Evolutionary conservation across 2,888 invertebrate genomes (phyloP), one percentile per base, ranked within the genome.

Genomic region (Pasiphila rectangulata): DNA sequence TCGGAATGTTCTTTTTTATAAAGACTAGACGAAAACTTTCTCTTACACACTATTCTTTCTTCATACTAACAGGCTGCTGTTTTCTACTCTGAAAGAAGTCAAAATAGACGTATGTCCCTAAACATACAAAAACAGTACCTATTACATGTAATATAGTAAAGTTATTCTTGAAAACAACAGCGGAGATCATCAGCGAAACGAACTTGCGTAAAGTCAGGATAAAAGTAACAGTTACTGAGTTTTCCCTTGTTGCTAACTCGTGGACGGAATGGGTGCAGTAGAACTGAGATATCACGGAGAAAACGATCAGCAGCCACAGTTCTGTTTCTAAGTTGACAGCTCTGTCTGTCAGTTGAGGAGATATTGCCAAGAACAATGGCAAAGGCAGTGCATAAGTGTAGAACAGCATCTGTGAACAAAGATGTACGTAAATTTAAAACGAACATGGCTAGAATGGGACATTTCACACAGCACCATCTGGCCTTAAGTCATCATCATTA

Each of bases 161-260:
- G 66, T 73, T 83, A 64, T 78, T 87, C 64, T 86, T 86, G 76
- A 88, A 88, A 58, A 84, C 66, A 64, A 86, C 2, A 0, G 83
- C 72, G 0, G 88, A 87, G 58, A 87, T 68, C 34, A 87, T 34
- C 1, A 88, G 56, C 3, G 87, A 87, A 0, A 78, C 50, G 61
- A 88, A 88, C 45, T 83, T 87, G 46, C 87, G 76, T 48, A 88
- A 37, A 23, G 88, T 87, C 23, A 88, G 49, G 57, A 88, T 80
- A 57, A 86, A 84, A 9, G 85, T 81, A 0, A 87, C 82, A 0
- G 86, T 87, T 0, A 83, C 83, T 0, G 85, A 75, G 1, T 75
- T 76, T 54, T 87, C 84, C 48, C 67, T 81, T 1, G 87, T 80
- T 0, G 85, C 86, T 27, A 88, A 55, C 16, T 78, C 63, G 25